phyloP scores from a whole-genome alignment of 2,888 invertebrate genomes.

The Helleia helle region DNA sequence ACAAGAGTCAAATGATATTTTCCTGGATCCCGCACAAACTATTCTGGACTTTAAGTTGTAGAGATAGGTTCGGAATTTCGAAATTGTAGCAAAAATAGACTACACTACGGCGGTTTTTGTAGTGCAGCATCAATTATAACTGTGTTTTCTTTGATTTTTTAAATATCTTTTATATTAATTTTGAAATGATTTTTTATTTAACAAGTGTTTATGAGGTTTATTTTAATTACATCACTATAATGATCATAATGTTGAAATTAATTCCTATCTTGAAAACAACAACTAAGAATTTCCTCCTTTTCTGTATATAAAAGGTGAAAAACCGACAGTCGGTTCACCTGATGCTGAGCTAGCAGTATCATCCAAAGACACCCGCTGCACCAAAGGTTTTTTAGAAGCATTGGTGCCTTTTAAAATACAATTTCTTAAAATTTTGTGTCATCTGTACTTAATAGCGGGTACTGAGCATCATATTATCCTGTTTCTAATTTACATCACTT shows the following conservation, averaged over 20 bases:
- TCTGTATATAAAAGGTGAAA: too few relatives aligned
- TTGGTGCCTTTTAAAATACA: too few relatives aligned
- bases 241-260: background rate
- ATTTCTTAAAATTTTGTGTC: too few relatives aligned
- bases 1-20: background rate
- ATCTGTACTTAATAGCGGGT: too few relatives aligned
- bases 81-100: background rate
- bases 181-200: conserved; percentile 2
- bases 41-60: background rate
- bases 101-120: conserved; percentile 4
- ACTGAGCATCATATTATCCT: too few relatives aligned
- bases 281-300: too few relatives aligned
- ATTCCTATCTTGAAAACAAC: too few relatives aligned
- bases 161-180: conserved; percentile 7
- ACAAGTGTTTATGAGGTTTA: conserved; percentile 2
- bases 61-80: background rate
- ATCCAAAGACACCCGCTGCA: too few relatives aligned
- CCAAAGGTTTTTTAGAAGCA: too few relatives aligned
- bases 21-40: background rate
- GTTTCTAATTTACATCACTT: too few relatives aligned
- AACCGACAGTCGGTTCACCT: too few relatives aligned
- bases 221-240: conserved; percentile 3
- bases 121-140: conserved; percentile 7
- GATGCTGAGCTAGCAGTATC: too few relatives aligned
- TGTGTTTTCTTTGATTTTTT: conserved; percentile 11